Evolutionary conservation across 1,140 invertebrate species (phyloP), one percentile per base, ranked within the genome.

Genomic region (Dinothrombium tinctorium): DNA sequence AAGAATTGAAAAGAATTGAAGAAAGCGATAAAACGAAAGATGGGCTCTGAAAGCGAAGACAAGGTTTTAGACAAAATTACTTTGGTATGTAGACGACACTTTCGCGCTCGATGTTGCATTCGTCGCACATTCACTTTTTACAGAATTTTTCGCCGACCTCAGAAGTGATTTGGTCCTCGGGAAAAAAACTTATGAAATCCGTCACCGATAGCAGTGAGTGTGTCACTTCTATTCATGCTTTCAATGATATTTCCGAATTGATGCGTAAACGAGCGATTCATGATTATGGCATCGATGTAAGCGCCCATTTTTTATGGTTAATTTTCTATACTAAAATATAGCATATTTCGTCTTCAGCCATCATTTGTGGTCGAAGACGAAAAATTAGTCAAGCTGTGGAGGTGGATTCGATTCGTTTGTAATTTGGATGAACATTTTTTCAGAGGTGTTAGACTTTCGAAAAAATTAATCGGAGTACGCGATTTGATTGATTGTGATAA

Each of bases 111-210:
- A n/a, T n/a, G n/a, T n/a, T n/a, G n/a, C n/a, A n/a, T n/a, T n/a
- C n/a, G n/a, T n/a, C n/a, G n/a, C n/a, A n/a, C n/a, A n/a, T n/a
- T n/a, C n/a, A n/a, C n/a, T n/a, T n/a, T n/a, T n/a, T n/a, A n/a
- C n/a, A n/a, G n/a, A 36, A 36, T 36, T 79, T 74, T 72, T 72
- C 72, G 4, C 65, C 72, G 9, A 59, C 64, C 33, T 73, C 71
- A 20, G 67, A 70, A 53, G 58, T 80, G 23, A 66, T 70, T 21
- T 79, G 76, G 75, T 74, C 74, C 45, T 67, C 69, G 51, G 73
- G 73, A 3, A 69, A 69, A 17, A 71, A 71, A 50, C 66, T 66
- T 69, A 56, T 68, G 61, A 48, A 61, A 68, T 61, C 56, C 43
- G 59, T 63, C 32, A 63, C 59, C 46, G 64, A 69, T 48, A 59